Evolutionary conservation across 2,113 vertebrate species (phyloP).

Genomic region (Monopterus albus): DNA sequence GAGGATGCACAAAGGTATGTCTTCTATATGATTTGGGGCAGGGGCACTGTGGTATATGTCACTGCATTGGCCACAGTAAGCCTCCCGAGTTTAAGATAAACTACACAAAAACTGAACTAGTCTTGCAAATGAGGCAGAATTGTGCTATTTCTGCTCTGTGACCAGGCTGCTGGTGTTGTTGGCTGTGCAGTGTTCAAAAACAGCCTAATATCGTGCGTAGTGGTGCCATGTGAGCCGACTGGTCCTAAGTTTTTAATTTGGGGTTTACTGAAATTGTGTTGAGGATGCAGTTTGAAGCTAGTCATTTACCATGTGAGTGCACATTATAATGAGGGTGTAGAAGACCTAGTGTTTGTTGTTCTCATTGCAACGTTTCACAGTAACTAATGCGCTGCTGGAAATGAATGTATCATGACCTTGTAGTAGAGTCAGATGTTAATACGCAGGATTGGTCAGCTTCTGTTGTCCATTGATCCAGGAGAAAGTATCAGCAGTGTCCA

Average conservation of each 20-base stretch:
- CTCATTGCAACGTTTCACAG: constrained; percentile 13
- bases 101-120: background rate
- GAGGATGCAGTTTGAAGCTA: constrained; percentile 50
- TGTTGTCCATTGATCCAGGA: background rate
- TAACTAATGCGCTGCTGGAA: background rate
- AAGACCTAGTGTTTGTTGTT: constrained; percentile 25
- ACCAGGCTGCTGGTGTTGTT: background rate
- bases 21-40: background rate
- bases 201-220: too few relatives aligned
- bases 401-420: constrained; percentile 7
- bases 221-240: constrained; percentile 5
- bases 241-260: constrained; percentile 46
- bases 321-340: constrained; percentile 59
- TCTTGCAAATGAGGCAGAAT: too few relatives aligned
- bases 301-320: constrained; percentile 54
- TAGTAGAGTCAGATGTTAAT: background rate
- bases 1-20: background rate
- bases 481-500: constrained; percentile 6
- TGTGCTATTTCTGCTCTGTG: too few relatives aligned
- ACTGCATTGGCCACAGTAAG: background rate
- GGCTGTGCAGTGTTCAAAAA: too few relatives aligned
- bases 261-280: constrained; percentile 55
- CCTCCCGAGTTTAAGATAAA: background rate
- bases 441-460: background rate
- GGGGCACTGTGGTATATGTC: too few relatives aligned